Base-by-base conservation (phyloP, 2,888 invertebrate genomes). In the Nephrotoma guestfalica region DNA sequence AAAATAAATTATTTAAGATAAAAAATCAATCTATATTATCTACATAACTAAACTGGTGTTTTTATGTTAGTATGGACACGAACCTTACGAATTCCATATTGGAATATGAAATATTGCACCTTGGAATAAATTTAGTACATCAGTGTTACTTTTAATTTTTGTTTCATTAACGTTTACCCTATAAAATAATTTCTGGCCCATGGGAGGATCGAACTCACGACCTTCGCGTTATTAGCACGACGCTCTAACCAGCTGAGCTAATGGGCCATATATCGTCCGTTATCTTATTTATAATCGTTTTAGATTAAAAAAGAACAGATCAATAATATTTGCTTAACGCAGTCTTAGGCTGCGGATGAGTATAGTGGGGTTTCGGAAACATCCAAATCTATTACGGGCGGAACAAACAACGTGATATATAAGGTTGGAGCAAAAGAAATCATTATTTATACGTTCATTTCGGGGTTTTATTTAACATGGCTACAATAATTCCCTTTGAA, bases 201-300 rank as follows among this genome's bases (percentile, higher is more conserved):
- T 87, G 87, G 87, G 87, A 86, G 88, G 88, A 87, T 88, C 88
- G 88, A 88, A 88, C 88, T 86, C 87, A 87, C 87, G 87, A 88
- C 88, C 88, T 88, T 88, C 87, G 87, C 87, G 87, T 88, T 88
- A 87, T 86, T 83, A 86, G 86, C 87, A 87, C 86, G 86, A 86
- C 86, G 86, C 85, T 85, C 87, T 87, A 87, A 85, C 84, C 87
- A 87, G 85, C 87, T 87, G 87, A 86, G 87, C 87, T 86, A 87
- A 87, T 87, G 87, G 87, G 87, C 86, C 87, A 43, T 47, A 13
- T 47, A 30, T 30, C 30, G 2, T 0, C 2, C 30, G 2, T 30
- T 3, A 30, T 3, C 2, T 30, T 30, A 30, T 30, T 30, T 3
- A 30, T 30, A 30, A 30, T 30, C 30, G 30, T 30, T 30, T 30